Percentiles rank a stretch among this genome's conserved stretches.
phyloP scores from a whole-genome alignment of 2,888 invertebrate genomes.

The Muschampia plurimacula region DNA sequence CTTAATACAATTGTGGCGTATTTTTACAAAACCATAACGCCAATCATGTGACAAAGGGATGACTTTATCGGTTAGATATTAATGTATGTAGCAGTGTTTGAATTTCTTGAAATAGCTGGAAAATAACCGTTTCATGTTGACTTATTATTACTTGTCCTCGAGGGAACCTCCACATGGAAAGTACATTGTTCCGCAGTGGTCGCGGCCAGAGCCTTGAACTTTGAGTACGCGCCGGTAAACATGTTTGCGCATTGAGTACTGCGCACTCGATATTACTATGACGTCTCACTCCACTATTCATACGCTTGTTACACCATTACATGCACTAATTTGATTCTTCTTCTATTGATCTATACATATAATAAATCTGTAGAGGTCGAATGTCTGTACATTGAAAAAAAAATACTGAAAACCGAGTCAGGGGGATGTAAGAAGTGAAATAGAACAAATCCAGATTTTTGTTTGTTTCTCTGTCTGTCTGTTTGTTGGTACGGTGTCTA shows the following conservation, averaged over 20 bases:
- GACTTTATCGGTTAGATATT: slow-evolving; percentile 16
- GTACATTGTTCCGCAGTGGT: slow-evolving; percentile 65
- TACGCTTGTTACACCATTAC: slow-evolving; percentile 18
- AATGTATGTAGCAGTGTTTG: slow-evolving; percentile 11
- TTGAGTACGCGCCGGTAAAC: slow-evolving; percentile 76
- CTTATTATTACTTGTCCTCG: slow-evolving; percentile 53
- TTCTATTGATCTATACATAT: neutral
- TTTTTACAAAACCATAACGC: no score
- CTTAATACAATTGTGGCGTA: no score
- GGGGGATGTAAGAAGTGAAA: no score
- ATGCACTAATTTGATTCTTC: neutral
- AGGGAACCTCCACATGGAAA: slow-evolving; percentile 60
- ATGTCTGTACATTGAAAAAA: no score
- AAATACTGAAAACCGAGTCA: no score
- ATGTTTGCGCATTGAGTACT: slow-evolving; percentile 78
- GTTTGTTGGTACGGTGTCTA: no score
- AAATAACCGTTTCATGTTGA: slow-evolving; percentile 41
- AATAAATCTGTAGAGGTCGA: no score
- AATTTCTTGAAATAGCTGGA: slow-evolving; percentile 27
- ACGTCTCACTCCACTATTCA: slow-evolving; percentile 61
- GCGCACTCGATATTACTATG: slow-evolving; percentile 73
- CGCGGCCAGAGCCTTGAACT: slow-evolving; percentile 79
- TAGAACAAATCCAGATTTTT: no score
- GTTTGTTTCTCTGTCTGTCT: no score
- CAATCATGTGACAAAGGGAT: no score